Conservation (phyloP, 2,888 invertebrate genomes). For the Netelia inedita region DNA sequence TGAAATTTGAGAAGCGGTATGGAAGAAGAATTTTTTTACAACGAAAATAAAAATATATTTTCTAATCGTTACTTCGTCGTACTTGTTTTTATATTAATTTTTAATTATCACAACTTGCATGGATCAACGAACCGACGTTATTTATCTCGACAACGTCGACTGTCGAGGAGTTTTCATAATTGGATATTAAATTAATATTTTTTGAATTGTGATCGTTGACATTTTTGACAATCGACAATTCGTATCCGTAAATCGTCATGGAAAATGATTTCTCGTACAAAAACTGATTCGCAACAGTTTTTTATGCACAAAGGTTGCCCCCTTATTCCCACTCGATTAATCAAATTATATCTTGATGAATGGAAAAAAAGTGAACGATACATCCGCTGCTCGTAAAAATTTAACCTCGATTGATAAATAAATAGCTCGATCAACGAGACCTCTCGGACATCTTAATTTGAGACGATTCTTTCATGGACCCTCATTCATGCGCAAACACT, state of each 20-base stretch:
- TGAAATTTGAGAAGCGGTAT: too few relatives aligned
- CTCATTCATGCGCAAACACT: neutral
- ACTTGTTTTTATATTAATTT: neutral
- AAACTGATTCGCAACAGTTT: too few relatives aligned
- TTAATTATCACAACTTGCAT: neutral
- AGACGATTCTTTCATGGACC: slow-evolving; percentile 1
- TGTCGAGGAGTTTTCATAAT: too few relatives aligned
- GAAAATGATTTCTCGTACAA: too few relatives aligned
- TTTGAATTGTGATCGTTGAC: too few relatives aligned
- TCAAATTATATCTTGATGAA: neutral
- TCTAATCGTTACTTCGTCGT: neutral
- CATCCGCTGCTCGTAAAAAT: slow-evolving; percentile 55
- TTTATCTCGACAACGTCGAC: too few relatives aligned
- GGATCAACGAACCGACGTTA: neutral
- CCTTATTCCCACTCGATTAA: too few relatives aligned
- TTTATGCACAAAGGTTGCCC: too few relatives aligned
- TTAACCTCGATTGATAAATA: slow-evolving; percentile 42
- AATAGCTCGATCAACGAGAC: slow-evolving; percentile 48
- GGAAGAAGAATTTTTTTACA: too few relatives aligned
- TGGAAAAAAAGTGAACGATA: slow-evolving; percentile 16
- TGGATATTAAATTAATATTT: too few relatives aligned
- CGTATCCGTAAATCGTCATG: too few relatives aligned
- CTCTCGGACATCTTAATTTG: slow-evolving; percentile 32
- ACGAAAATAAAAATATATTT: neutral
- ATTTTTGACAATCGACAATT: too few relatives aligned